Evolutionary conservation across 2,113 vertebrate species (phyloP).

Genomic region (Piaya cayana): DNA sequence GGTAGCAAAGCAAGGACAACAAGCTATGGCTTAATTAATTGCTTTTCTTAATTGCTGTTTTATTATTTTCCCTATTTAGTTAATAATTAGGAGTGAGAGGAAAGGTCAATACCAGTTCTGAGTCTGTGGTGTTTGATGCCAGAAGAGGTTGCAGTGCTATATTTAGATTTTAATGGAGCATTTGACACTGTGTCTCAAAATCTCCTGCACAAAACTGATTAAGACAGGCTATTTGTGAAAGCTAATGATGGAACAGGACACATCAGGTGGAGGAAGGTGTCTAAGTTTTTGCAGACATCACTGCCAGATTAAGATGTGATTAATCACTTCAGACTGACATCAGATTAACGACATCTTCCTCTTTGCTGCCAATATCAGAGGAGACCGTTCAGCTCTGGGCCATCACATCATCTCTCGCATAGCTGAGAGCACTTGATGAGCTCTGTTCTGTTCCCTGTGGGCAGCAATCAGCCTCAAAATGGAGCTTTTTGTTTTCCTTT

Average conservation of each 20-base stretch:
- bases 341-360: neutral
- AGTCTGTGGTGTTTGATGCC: neutral
- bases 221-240: neutral
- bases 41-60: neutral
- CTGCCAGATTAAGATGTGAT: neutral
- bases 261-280: neutral
- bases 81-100: neutral
- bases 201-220: neutral
- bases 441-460: neutral
- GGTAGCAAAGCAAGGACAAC: neutral
- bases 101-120: neutral
- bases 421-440: constrained; percentile 21
- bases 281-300: neutral
- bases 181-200: neutral
- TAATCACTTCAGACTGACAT: neutral
- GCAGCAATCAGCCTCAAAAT: constrained; percentile 9
- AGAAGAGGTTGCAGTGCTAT: neutral
- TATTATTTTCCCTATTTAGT: neutral
- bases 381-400: neutral
- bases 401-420: neutral
- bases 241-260: neutral
- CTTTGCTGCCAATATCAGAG: neutral
- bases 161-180: neutral
- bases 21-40: neutral
- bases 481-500: neutral